These are phyloP conservation scores for Drosophila varians DNA, from an alignment of 1,140 invertebrate species.

Conservation along the genomic window DNA sequence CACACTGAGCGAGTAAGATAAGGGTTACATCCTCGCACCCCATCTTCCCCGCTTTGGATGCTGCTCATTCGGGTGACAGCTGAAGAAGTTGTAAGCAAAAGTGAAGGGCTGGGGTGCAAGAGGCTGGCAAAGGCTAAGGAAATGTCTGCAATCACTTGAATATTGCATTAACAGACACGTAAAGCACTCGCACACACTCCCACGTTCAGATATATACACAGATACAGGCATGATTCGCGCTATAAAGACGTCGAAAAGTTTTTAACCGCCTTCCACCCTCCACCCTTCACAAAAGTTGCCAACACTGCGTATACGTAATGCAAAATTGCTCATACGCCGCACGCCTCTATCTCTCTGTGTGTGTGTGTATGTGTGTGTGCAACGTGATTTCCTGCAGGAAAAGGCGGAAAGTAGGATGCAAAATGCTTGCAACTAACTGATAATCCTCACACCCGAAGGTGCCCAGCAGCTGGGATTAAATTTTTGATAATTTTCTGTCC, in stretches of 20 bases:
- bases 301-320: constrained; percentile 66
- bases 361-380: constrained; percentile 23
- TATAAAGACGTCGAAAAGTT: constrained; percentile 78
- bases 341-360: constrained; percentile 24
- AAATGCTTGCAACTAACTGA: constrained; percentile 82
- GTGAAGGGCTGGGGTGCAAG: constrained; percentile 2
- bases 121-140: constrained; percentile 18
- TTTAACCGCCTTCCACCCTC: constrained; percentile 25
- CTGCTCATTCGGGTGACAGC: constrained; percentile 77
- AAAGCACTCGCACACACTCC: constrained; percentile 49
- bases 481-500: constrained; percentile 13
- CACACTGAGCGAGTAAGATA: constrained; percentile 67
- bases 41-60: background rate
- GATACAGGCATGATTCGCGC: constrained; percentile 43
- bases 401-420: constrained; percentile 64
- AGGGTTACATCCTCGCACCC: constrained; percentile 27
- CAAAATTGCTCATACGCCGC: constrained; percentile 74
- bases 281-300: constrained; percentile 52
- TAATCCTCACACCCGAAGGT: constrained; percentile 49
- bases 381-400: constrained; percentile 72
- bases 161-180: constrained; percentile 83
- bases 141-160: constrained; percentile 81
- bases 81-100: constrained; percentile 76
- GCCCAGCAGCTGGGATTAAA: constrained; percentile 15
- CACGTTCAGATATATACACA: constrained; percentile 17